A percentile compares a stretch with the other conserved stretches of the same genome.
Conservation (phyloP, 1,140 invertebrate species). For the Drosophila pachea region DNA sequence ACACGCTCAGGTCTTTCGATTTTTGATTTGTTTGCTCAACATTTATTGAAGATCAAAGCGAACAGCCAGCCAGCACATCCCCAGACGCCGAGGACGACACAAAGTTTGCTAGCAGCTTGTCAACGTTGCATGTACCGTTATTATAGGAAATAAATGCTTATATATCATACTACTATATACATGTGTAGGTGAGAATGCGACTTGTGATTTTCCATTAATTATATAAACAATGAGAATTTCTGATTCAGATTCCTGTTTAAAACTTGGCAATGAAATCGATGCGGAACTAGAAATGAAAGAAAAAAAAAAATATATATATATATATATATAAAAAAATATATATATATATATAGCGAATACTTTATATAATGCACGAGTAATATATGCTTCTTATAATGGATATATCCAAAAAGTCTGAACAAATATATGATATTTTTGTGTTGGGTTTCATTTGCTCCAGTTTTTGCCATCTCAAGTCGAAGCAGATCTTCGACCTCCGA, state of each 20-base stretch:
- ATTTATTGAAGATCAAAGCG: constrained; percentile 74
- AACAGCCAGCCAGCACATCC: too few relatives aligned
- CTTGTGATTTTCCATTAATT: background rate
- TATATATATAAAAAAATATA: too few relatives aligned
- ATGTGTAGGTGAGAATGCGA: background rate
- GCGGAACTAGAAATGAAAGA: background rate
- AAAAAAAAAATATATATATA: too few relatives aligned
- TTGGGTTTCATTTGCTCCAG: too few relatives aligned
- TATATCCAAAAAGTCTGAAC: too few relatives aligned
- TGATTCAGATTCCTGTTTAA: background rate
- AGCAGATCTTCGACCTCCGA: too few relatives aligned
- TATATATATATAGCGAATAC: too few relatives aligned
- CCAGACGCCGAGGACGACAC: constrained; percentile 9
- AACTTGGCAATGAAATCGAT: background rate
- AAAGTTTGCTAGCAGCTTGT: constrained; percentile 40
- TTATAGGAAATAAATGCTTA: too few relatives aligned
- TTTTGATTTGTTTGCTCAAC: constrained; percentile 70
- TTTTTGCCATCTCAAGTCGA: too few relatives aligned
- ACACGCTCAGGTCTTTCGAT: constrained; percentile 47
- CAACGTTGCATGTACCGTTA: constrained; percentile 17
- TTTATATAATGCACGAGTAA: too few relatives aligned
- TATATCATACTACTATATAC: background rate
- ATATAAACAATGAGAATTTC: background rate
- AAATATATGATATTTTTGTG: too few relatives aligned
- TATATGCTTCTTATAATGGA: too few relatives aligned